Percentiles rank a stretch among this genome's conserved stretches.
Conservation (phyloP, 2,113 vertebrate species). For the Callorhinus ursinus region DNA sequence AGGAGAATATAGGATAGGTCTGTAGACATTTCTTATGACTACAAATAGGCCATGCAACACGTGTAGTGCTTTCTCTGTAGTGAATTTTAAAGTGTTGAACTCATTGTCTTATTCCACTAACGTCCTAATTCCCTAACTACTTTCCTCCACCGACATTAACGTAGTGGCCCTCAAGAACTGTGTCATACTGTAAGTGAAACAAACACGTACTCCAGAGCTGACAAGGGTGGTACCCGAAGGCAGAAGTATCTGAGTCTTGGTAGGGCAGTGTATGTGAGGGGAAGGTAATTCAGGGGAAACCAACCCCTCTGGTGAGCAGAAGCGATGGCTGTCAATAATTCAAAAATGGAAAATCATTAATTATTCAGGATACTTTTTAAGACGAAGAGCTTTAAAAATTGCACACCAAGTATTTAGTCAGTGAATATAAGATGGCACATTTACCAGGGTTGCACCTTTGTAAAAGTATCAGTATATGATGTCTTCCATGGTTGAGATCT, state of each 20-base stretch:
- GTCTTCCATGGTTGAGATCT: not conserved
- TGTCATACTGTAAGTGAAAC: not conserved
- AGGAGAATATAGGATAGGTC: not conserved
- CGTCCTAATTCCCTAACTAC: not conserved
- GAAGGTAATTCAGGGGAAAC: not conserved
- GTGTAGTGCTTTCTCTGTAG: not conserved
- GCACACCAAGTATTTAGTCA: not conserved
- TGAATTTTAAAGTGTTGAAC: conserved; percentile 18
- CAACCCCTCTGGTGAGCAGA: not conserved
- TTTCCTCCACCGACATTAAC: not conserved
- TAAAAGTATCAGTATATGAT: not conserved
- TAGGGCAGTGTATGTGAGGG: not conserved
- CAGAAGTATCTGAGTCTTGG: not conserved
- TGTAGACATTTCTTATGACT: not conserved
- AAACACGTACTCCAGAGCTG: not conserved
- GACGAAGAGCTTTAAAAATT: not conserved
- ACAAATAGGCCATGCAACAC: not conserved
- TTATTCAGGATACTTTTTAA: not conserved
- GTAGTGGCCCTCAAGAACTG: not conserved
- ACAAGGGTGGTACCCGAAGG: not conserved
- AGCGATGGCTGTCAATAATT: not conserved
- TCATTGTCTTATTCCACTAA: not conserved
- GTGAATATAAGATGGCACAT: not conserved
- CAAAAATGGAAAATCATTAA: not conserved
- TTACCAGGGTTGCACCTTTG: not conserved